Evolutionary conservation across 2,888 invertebrate species (phyloP).

Genomic region (Cataglyphis altisquamis): DNA sequence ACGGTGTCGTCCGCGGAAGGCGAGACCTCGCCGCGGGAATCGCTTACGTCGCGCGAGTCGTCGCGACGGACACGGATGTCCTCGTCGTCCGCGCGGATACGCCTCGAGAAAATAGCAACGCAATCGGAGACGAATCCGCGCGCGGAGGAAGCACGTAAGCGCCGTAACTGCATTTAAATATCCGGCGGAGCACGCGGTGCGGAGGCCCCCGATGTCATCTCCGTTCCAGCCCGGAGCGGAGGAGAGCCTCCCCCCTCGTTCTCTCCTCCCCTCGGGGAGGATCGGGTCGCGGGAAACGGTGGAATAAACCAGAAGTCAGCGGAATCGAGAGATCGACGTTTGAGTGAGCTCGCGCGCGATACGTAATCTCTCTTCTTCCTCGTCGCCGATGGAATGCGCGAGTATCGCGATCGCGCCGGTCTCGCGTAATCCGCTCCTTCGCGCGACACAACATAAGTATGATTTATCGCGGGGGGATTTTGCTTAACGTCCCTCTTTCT

Average conservation of each 20-base stretch:
- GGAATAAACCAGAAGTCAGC: constrained; percentile 29
- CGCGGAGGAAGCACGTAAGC: constrained; percentile 43
- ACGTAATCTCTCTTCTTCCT: not conserved
- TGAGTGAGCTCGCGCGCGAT: not conserved
- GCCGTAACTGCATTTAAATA: constrained; percentile 63
- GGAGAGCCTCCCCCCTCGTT: not conserved
- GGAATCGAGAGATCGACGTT: constrained; percentile 41
- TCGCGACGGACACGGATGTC: constrained; percentile 38
- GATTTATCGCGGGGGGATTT: constrained; percentile 6
- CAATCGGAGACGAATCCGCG: constrained; percentile 59
- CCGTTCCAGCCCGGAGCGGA: constrained; percentile 23
- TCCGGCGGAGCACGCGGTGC: constrained; percentile 40
- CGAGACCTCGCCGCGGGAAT: constrained; percentile 59
- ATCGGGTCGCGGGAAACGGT: not conserved
- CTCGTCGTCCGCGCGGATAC: constrained; percentile 41
- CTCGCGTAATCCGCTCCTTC: constrained; percentile 20
- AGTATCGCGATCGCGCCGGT: constrained; percentile 4
- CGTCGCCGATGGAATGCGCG: constrained; percentile 38
- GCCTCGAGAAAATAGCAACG: constrained; percentile 65
- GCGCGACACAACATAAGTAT: not conserved
- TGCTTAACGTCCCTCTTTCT: not conserved
- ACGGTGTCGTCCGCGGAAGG: constrained; percentile 56
- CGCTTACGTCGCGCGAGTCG: constrained; percentile 50
- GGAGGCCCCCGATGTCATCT: constrained; percentile 56
- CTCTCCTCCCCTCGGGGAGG: not conserved